phyloP scores from a whole-genome alignment of 2,797 vertebrate genomes.

The Cetoscarus ocellatus region DNA sequence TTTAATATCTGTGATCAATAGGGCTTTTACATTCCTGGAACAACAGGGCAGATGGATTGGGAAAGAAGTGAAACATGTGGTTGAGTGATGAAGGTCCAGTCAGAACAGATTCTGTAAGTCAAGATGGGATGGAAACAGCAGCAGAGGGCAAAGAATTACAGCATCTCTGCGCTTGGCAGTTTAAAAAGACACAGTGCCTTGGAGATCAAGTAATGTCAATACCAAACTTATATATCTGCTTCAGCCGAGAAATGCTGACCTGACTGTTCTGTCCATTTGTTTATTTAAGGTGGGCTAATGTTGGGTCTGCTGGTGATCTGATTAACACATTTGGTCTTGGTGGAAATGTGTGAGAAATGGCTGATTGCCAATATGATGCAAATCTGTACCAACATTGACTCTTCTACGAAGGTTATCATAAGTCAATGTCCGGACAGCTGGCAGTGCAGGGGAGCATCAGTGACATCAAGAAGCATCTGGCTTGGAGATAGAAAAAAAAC shows the following conservation, averaged over 20 bases:
- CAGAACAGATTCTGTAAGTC: conserved; percentile 41
- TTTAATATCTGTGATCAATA: conserved; percentile 63
- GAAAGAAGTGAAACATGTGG: conserved; percentile 2
- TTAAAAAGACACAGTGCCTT: neutral
- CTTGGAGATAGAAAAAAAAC: too few species aligned
- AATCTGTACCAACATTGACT: too few species aligned
- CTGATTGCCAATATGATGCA: neutral
- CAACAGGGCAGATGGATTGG: conserved; percentile 50
- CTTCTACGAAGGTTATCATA: too few species aligned
- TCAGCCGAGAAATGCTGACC: too few species aligned
- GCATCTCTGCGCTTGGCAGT: neutral
- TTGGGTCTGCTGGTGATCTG: neutral
- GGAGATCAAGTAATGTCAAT: too few species aligned
- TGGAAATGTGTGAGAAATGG: too few species aligned
- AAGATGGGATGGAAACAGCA: conserved; percentile 1
- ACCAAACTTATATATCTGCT: too few species aligned
- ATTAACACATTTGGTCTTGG: neutral
- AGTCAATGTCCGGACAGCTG: too few species aligned
- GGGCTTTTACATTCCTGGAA: conserved; percentile 81
- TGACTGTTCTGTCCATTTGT: neutral
- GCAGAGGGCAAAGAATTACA: conserved; percentile 26
- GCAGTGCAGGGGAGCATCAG: too few species aligned
- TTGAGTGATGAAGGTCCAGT: conserved; percentile 13
- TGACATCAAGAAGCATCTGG: too few species aligned
- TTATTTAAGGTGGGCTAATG: neutral